Evolutionary conservation across 2,888 invertebrate species (phyloP).

Genomic region (Zhuqinia jingwanae): DNA sequence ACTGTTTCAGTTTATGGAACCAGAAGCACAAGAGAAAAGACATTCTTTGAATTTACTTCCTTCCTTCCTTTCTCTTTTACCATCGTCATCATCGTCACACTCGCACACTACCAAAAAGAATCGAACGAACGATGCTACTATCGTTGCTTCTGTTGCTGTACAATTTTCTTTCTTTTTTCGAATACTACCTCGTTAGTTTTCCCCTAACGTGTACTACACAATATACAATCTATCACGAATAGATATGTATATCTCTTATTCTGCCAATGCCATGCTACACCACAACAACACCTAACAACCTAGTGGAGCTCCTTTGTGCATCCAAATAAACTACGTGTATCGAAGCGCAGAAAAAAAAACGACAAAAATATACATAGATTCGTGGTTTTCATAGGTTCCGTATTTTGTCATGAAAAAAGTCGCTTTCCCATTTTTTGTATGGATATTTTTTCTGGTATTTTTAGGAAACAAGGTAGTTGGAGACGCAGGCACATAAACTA

Average conservation of each 20-base stretch:
- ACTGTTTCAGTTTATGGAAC: too few species aligned
- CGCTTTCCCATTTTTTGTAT: slow-evolving; percentile 12
- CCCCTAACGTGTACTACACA: slow-evolving; percentile 34
- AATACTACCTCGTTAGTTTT: slow-evolving; percentile 37
- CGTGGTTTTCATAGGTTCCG: not conserved
- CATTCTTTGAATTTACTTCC: slow-evolving; percentile 25
- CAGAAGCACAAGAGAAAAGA: not conserved
- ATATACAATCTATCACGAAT: slow-evolving; percentile 1
- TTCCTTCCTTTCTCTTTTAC: slow-evolving; percentile 4
- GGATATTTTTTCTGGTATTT: not conserved
- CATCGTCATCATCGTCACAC: slow-evolving; percentile 2
- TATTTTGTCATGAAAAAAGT: not conserved
- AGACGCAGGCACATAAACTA: not conserved
- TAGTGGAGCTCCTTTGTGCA: slow-evolving; percentile 10
- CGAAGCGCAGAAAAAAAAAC: too few species aligned
- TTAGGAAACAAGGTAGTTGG: not conserved
- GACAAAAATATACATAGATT: too few species aligned
- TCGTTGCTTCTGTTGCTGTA: not conserved
- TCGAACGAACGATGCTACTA: not conserved
- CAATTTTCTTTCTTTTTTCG: slow-evolving; percentile 7
- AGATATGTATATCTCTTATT: not conserved
- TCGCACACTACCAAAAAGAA: slow-evolving; percentile 21
- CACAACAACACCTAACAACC: slow-evolving; percentile 23
- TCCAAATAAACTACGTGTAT: slow-evolving; percentile 35
- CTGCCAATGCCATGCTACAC: slow-evolving; percentile 19